These are phyloP conservation scores for Panonychus citri DNA, from an alignment of 1,140 invertebrate genomes.

Conservation along the genomic window DNA sequence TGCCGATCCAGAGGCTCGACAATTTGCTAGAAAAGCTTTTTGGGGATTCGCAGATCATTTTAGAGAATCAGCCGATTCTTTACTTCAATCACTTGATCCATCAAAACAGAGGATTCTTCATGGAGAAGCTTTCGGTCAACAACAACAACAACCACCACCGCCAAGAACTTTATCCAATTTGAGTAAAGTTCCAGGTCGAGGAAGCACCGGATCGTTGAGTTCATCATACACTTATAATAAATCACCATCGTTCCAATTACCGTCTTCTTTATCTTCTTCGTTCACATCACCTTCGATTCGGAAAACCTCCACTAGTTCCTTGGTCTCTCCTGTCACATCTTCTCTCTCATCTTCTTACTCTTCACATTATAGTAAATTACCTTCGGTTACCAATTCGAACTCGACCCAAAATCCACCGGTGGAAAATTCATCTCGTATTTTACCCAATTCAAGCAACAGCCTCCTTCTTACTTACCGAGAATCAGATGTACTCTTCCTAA, in stretches of 20 bases:
- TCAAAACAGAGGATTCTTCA: conserved; percentile 59
- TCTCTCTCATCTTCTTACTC: neutral
- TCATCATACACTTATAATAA: neutral
- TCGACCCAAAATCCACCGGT: neutral
- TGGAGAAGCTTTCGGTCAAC: conserved; percentile 25
- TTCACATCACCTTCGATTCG: too few relatives aligned
- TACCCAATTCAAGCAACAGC: neutral
- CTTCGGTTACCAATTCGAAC: neutral
- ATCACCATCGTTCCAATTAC: too few relatives aligned
- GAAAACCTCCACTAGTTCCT: neutral
- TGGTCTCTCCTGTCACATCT: too few relatives aligned
- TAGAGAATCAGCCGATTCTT: conserved; percentile 57
- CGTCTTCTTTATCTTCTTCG: too few relatives aligned
- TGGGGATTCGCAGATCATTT: conserved; percentile 75
- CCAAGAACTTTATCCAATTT: neutral
- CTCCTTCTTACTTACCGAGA: neutral
- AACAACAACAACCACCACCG: neutral
- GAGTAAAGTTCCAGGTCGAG: too few relatives aligned
- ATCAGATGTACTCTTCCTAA: too few relatives aligned
- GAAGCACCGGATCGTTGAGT: neutral
- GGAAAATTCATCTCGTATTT: neutral
- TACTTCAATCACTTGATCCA: conserved; percentile 57
- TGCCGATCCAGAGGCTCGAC: conserved; percentile 65
- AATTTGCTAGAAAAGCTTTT: conserved; percentile 38
- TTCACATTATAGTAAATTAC: neutral